Evolutionary conservation across 2,113 vertebrate species (phyloP).

Genomic region (Nannobrachium achirus): DNA sequence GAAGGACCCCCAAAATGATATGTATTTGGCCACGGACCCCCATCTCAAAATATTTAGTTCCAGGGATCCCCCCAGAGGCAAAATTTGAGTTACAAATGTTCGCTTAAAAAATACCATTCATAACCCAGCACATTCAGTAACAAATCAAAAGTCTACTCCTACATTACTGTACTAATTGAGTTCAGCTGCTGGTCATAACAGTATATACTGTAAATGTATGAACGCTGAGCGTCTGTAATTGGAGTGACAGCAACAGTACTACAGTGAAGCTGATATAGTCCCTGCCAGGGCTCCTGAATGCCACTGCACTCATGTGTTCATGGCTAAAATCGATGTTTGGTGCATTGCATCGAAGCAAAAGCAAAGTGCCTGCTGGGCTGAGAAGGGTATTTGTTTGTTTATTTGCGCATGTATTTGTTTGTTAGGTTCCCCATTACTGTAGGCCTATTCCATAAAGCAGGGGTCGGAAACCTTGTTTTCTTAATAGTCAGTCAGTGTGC

Average conservation of each 20-base stretch:
- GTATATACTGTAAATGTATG: neutral
- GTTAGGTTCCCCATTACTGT: no score
- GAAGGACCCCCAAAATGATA: no score
- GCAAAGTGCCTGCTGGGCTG: neutral
- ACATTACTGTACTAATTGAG: neutral
- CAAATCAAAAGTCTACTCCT: neutral
- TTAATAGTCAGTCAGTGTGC: no score
- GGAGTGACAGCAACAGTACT: neutral
- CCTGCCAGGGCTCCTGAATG: neutral
- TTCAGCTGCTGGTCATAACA: neutral
- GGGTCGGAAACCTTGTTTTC: no score
- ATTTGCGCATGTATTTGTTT: no score
- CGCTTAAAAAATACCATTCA: no score
- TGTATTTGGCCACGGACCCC: no score
- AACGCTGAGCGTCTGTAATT: neutral
- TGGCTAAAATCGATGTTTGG: neutral
- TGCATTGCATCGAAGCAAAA: constrained; percentile 10
- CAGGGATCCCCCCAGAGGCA: no score
- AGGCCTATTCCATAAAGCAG: no score
- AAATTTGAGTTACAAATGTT: no score
- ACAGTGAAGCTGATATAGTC: neutral
- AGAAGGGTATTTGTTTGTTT: no score
- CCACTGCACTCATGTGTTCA: neutral
- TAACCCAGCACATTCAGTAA: neutral
- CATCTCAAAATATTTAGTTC: no score